phyloP scores from a whole-genome alignment of 2,797 vertebrate genomes.

The Periparus ater region DNA sequence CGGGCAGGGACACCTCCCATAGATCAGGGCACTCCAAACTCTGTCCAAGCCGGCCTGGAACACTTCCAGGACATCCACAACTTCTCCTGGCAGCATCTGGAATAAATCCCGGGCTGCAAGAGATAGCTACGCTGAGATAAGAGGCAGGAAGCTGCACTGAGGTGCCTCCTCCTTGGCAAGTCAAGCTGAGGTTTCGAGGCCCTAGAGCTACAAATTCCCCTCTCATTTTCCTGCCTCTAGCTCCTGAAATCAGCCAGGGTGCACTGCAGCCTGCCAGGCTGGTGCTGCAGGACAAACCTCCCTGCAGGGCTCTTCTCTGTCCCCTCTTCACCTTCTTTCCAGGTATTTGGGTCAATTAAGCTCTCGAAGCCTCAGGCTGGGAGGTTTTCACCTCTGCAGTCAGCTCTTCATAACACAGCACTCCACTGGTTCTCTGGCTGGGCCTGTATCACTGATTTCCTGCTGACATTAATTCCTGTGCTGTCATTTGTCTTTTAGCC shows the following conservation, averaged over 20 bases:
- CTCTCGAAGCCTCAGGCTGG: not conserved
- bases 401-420: not conserved
- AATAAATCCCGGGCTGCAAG: not conserved
- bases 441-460: not conserved
- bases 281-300: not conserved
- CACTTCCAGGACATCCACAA: not conserved
- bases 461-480: not conserved
- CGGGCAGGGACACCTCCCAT: not conserved
- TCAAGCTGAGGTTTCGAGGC: not conserved
- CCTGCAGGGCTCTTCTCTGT: not conserved
- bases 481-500: not conserved
- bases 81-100: not conserved
- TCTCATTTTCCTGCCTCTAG: not conserved
- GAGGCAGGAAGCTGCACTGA: not conserved
- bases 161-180: not conserved
- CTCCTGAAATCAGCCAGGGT: not conserved
- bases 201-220: not conserved
- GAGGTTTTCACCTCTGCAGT: not conserved
- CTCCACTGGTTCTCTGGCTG: not conserved
- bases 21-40: not conserved
- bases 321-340: constrained; percentile 13
- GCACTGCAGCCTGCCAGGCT: not conserved
- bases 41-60: not conserved
- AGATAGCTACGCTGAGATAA: not conserved
- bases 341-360: not conserved